Evolutionary conservation across 2,888 invertebrate species (phyloP).

Genomic region (Nemotelus nigrinus): DNA sequence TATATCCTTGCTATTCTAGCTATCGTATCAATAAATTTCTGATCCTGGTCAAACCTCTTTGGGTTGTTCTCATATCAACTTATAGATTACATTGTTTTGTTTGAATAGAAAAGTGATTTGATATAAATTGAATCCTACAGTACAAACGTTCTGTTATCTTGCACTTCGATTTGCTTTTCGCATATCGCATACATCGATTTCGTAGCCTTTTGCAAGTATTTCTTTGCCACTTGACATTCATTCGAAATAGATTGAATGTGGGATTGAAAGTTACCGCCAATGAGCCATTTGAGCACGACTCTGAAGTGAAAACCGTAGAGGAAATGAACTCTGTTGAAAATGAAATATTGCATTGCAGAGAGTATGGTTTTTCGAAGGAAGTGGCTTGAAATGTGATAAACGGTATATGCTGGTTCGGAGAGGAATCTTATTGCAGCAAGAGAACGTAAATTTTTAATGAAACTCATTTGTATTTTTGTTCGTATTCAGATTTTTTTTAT

Average conservation of each 20-base stretch:
- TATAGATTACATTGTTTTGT: conserved; percentile 27
- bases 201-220: not conserved
- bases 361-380: not conserved
- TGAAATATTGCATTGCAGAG: conserved; percentile 44
- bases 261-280: conserved; percentile 18
- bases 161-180: conserved; percentile 22
- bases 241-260: not conserved
- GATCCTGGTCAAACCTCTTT: conserved; percentile 36
- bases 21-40: conserved; percentile 32
- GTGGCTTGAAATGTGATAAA: not conserved
- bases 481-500: not conserved
- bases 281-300: conserved; percentile 45
- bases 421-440: not conserved
- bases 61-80: conserved; percentile 1
- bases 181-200: not conserved
- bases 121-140: conserved; percentile 49
- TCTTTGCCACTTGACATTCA: not conserved
- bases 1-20: not conserved
- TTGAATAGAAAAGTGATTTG: conserved; percentile 51
- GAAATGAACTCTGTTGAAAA: conserved; percentile 48
- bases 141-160: conserved; percentile 6
- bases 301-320: conserved; percentile 27
- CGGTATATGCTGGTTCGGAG: no score
- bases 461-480: not conserved
- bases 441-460: not conserved